A percentile compares a stretch with the other conserved stretches of the same genome.
Evolutionary conservation across 2,888 invertebrate genomes (phyloP).

Genomic region (Glomeris marginata): DNA sequence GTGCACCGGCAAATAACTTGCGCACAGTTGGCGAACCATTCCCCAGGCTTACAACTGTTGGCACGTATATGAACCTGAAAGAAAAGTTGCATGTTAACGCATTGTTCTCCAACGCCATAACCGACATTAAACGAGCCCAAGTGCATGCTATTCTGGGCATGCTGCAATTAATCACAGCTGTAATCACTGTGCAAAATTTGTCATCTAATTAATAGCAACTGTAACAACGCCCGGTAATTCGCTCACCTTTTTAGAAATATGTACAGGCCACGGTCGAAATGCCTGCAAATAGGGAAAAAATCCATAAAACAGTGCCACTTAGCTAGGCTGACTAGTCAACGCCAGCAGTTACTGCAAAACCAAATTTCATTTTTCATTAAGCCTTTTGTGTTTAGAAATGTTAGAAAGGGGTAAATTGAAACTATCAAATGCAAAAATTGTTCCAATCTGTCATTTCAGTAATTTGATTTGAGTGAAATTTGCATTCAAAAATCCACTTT

Average conservation of each 20-base stretch:
- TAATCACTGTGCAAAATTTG: not conserved
- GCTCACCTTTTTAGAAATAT: constrained; percentile 63
- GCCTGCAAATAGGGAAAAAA: constrained; percentile 24
- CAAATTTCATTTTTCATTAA: not conserved
- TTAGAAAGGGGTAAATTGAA: not conserved
- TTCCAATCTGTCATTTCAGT: no score
- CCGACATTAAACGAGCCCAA: not conserved
- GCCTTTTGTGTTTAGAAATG: not conserved
- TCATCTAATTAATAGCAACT: not conserved
- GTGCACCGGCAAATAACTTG: constrained; percentile 52
- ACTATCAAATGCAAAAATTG: no score
- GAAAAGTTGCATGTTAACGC: constrained; percentile 11
- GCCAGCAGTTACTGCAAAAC: no score
- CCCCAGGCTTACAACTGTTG: constrained; percentile 30
- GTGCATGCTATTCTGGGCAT: not conserved
- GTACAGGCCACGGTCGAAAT: constrained; percentile 88
- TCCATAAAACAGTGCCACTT: not conserved
- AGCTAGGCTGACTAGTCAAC: no score
- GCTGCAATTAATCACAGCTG: not conserved
- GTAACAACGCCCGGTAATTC: not conserved
- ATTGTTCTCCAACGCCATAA: not conserved
- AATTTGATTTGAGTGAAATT: no score
- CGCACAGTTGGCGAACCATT: constrained; percentile 22
- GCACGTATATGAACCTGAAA: constrained; percentile 70
- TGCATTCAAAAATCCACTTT: no score